Evolutionary conservation across 2,113 vertebrate species (phyloP).

Genomic region (Ursus arctos): DNA sequence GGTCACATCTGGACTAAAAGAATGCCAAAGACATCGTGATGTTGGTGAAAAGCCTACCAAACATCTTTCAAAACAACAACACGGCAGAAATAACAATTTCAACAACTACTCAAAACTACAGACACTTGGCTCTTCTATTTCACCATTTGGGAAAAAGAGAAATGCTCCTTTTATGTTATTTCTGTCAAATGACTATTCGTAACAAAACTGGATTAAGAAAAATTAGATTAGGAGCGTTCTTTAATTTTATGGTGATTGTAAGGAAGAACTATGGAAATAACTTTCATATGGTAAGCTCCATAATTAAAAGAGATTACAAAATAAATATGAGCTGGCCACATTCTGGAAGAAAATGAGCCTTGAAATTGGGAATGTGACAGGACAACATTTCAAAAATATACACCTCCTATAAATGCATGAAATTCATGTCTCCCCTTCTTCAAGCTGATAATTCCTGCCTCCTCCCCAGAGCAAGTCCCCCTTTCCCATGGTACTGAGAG

Average conservation of each 20-base stretch:
- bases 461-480: background rate
- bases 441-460: background rate
- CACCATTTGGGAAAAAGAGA: background rate
- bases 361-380: slow-evolving; percentile 34
- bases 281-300: background rate
- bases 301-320: slow-evolving; percentile 51
- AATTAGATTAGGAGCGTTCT: background rate
- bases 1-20: background rate
- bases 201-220: slow-evolving; percentile 17
- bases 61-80: background rate
- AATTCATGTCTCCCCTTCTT: background rate
- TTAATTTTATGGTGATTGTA: background rate
- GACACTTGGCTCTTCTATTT: background rate
- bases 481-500: background rate
- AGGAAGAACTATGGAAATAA: background rate
- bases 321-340: slow-evolving; percentile 34
- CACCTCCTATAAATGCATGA: background rate
- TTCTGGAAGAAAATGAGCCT: slow-evolving; percentile 54
- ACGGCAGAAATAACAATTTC: background rate
- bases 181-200: background rate
- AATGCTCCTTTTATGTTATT: slow-evolving; percentile 39
- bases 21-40: background rate
- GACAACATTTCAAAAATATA: slow-evolving; percentile 39
- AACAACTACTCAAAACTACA: background rate
- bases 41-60: background rate